Conservation (phyloP, 1,140 invertebrate species). For the Drosophila sechellia region DNA sequence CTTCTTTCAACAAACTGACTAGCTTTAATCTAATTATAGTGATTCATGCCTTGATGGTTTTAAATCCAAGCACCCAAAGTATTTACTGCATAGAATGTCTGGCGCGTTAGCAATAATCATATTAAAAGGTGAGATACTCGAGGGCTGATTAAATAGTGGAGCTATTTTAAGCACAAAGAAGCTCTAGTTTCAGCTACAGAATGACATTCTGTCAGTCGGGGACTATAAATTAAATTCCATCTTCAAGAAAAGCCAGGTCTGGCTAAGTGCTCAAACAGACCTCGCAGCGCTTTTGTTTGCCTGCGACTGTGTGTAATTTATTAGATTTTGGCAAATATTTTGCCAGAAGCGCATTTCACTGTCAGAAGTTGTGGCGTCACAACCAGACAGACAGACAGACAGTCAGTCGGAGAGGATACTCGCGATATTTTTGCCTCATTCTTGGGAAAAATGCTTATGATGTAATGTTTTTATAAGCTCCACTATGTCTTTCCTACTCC, state of each 20-base stretch:
- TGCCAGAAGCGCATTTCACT: slow-evolving; percentile 68
- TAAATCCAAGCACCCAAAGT: slow-evolving; percentile 16
- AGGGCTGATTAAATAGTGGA: slow-evolving; percentile 25
- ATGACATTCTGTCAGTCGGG: background rate
- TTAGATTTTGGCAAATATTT: slow-evolving; percentile 80
- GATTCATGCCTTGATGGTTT: slow-evolving; percentile 42
- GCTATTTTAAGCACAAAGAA: background rate
- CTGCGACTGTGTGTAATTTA: slow-evolving; percentile 68
- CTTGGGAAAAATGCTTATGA: slow-evolving; percentile 59
- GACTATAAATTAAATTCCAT: slow-evolving; percentile 8
- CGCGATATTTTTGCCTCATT: slow-evolving; percentile 37
- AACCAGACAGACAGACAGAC: slow-evolving; percentile 30
- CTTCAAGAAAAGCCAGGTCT: background rate
- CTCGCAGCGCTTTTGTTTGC: slow-evolving; percentile 20
- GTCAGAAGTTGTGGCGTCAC: slow-evolving; percentile 66
- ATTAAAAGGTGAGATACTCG: slow-evolving; percentile 10
- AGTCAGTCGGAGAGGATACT: slow-evolving; percentile 32
- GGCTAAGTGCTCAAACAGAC: slow-evolving; percentile 29
- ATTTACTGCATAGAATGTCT: slow-evolving; percentile 12
- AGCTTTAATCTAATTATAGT: slow-evolving; percentile 48
- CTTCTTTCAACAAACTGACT: background rate
- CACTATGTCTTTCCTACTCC: slow-evolving; percentile 5
- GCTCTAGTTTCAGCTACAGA: background rate
- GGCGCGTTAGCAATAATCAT: slow-evolving; percentile 10
- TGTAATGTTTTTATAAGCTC: slow-evolving; percentile 78